These are phyloP conservation scores for Rynchops niger DNA, from an alignment of 2,113 vertebrate genomes.

Conservation along the genomic window DNA sequence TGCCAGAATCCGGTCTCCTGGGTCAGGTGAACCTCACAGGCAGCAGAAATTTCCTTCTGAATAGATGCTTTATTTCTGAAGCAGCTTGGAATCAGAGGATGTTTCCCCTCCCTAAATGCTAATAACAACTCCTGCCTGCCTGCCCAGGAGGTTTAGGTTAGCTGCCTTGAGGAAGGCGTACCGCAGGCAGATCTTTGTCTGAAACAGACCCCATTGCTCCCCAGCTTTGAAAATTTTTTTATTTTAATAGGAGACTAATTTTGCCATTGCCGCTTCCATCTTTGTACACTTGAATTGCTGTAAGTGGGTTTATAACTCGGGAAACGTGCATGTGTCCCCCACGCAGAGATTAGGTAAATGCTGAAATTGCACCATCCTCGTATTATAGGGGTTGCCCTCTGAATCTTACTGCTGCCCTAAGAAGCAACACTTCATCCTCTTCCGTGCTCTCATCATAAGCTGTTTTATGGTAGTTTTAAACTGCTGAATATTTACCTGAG, in stretches of 20 bases:
- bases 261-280: background rate
- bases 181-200: background rate
- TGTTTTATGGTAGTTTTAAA: background rate
- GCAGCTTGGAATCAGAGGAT: background rate
- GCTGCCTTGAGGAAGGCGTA: background rate
- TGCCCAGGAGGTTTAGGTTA: background rate
- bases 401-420: background rate
- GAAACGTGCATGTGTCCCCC: background rate
- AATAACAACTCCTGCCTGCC: background rate
- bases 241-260: background rate
- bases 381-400: background rate
- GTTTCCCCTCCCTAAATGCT: background rate
- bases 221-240: background rate
- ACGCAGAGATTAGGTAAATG: background rate
- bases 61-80: background rate
- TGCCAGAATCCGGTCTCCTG: background rate
- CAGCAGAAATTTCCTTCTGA: background rate
- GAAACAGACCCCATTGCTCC: background rate
- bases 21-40: conserved; percentile 14
- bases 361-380: background rate
- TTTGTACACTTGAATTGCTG: background rate
- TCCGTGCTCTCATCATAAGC: accelerated
- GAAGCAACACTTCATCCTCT: background rate
- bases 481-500: background rate
- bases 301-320: background rate